These are phyloP conservation scores for Rhea pennata DNA, from an alignment of 2,113 vertebrate genomes.

Conservation along the genomic window DNA sequence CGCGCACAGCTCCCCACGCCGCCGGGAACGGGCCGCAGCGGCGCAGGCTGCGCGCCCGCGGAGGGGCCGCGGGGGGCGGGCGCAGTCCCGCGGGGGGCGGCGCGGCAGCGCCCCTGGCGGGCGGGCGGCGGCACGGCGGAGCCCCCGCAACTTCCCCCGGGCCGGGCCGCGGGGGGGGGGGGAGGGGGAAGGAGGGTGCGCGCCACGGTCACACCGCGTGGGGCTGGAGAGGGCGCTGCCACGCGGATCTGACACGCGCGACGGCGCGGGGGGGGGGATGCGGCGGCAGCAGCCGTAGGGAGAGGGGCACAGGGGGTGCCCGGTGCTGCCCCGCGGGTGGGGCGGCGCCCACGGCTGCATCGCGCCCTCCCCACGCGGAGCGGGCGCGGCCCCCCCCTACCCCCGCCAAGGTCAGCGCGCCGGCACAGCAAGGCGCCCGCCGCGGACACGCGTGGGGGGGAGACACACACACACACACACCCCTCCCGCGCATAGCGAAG, in stretches of 20 bases:
- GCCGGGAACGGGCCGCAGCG: no score
- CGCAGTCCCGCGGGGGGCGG: no score
- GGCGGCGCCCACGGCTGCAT: no score
- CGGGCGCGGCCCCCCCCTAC: not conserved
- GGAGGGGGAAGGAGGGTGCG: no score
- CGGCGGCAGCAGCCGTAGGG: not conserved
- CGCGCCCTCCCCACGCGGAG: not conserved
- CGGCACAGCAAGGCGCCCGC: not conserved
- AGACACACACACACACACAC: no score
- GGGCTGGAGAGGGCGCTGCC: not conserved
- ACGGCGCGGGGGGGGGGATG: no score
- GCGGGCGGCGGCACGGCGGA: not conserved
- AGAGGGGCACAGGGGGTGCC: no score
- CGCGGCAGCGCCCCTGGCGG: slow-evolving; percentile 25
- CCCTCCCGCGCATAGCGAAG: not conserved
- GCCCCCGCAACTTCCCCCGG: not conserved
- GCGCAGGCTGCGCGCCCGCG: not conserved
- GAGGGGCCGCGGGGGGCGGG: not conserved
- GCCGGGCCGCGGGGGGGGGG: not conserved
- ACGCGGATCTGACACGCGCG: no score
- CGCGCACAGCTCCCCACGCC: not conserved
- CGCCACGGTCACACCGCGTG: not conserved
- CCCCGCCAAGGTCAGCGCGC: slow-evolving; percentile 20
- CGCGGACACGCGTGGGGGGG: not conserved
- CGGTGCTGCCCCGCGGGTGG: no score